Evolutionary conservation across 2,113 vertebrate genomes (phyloP).

Genomic region (Calcarius ornatus): DNA sequence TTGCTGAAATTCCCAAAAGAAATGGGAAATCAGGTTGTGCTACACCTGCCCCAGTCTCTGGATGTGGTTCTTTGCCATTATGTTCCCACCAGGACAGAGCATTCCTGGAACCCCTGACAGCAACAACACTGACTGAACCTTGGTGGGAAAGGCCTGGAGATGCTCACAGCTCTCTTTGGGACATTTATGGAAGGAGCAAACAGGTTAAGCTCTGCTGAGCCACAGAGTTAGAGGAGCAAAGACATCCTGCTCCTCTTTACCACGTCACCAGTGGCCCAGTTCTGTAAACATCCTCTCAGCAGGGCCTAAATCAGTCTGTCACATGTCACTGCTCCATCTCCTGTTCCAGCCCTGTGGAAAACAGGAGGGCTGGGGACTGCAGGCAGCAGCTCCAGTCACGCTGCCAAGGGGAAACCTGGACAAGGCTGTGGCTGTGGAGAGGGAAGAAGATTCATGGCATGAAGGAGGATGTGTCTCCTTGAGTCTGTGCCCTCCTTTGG

Average conservation of each 20-base stretch:
- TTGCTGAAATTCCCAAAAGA: neutral
- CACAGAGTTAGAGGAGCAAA: slow-evolving; percentile 9
- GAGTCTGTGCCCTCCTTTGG: neutral
- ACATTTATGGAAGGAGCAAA: slow-evolving; percentile 1
- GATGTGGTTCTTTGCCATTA: neutral
- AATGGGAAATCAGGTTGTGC: neutral
- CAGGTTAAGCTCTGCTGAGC: slow-evolving; percentile 56
- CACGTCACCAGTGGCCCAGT: neutral
- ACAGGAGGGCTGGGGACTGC: neutral
- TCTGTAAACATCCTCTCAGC: slow-evolving; percentile 32
- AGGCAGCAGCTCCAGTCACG: neutral
- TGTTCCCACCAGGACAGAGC: neutral
- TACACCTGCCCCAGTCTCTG: neutral
- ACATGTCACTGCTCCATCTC: neutral
- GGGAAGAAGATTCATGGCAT: neutral
- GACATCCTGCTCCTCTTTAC: slow-evolving; percentile 2
- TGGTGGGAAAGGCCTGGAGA: neutral
- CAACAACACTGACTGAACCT: neutral
- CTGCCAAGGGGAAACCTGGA: neutral
- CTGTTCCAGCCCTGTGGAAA: neutral
- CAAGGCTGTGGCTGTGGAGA: neutral
- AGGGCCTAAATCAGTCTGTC: slow-evolving; percentile 23
- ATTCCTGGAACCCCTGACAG: neutral
- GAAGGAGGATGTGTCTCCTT: neutral
- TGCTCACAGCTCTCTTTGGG: neutral